Conservation (phyloP, 1,140 invertebrate genomes). For the Drosophila yakuba region DNA sequence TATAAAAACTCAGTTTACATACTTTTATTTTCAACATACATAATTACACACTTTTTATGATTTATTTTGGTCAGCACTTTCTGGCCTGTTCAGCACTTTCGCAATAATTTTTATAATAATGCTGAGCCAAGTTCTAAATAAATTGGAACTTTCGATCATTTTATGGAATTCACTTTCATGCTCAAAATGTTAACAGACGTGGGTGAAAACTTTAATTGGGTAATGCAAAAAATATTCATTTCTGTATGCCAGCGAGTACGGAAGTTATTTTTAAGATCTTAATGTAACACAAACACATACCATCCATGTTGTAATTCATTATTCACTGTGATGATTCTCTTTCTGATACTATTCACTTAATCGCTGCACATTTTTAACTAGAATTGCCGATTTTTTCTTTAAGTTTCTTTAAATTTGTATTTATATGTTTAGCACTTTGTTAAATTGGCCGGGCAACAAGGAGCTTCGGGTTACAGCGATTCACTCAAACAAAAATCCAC, state of each 20-base stretch:
- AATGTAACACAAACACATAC: conserved; percentile 27
- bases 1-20: neutral
- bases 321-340: neutral
- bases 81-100: conserved; percentile 49
- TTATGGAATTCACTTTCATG: conserved; percentile 21
- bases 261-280: neutral
- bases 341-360: conserved; percentile 4
- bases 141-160: conserved; percentile 18
- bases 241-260: neutral
- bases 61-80: conserved; percentile 56
- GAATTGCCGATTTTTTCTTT: conserved; percentile 17
- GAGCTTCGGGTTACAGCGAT: conserved; percentile 63
- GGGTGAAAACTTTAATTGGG: conserved; percentile 5
- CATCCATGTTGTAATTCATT: conserved; percentile 46
- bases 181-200: conserved; percentile 11
- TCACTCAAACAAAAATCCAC: conserved; percentile 57
- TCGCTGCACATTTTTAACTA: conserved; percentile 19
- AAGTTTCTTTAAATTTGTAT: neutral
- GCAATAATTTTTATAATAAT: conserved; percentile 49
- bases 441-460: conserved; percentile 47
- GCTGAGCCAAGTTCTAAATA: conserved; percentile 29
- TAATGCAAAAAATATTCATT: neutral
- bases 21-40: conserved; percentile 22
- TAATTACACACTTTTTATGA: conserved; percentile 10
- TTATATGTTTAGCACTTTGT: conserved; percentile 43